Base-by-base conservation (phyloP, 2,888 invertebrate genomes). In the Saturnia japonica region DNA sequence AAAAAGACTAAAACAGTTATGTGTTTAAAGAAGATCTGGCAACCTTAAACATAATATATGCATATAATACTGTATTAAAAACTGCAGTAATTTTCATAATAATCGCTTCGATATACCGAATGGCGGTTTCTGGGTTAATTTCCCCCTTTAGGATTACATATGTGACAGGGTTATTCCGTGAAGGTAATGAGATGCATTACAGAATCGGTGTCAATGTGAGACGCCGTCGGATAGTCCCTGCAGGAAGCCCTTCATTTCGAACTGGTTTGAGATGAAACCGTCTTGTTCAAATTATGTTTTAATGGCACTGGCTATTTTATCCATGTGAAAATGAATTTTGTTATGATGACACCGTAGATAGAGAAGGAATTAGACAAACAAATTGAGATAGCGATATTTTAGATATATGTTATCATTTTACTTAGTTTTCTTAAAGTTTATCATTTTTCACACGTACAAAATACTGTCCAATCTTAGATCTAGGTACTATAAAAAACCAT, bases 101-200 rank as follows among this genome's bases (percentile, higher is more conserved):
- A 40, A 11, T n/a, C 9, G 34, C 64, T 62, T 34, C 64, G 6
- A 40, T 64, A n/a, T 14, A 40, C 8, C 40, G 40, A 64, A 9
- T 40, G 64, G 40, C n/a, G n/a, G 40, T 40, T 40, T 40, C n/a
- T 64, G 40, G 34, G 64, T 40, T 19, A 64, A 64, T 64, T 64
- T 64, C 64, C 64, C 9, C 40, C 12, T 64, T 40, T 40, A 64
- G 40, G 64, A 40, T 60, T 60, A 60, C 57, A 34, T 40, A 40
- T 64, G 64, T n/a, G 34, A 64, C 64, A 40, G 64, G 19, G n/a
- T 40, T 64, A 14, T 14, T 1, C 4, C 40, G 9, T 40, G 12
- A 22, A 64, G 40, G 64, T 64, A 64, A 64, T 64, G 64, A 64
- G 64, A 64, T 64, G 64, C 40, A 40, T 64, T 64, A n/a, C 40